A percentile compares a stretch with the other conserved stretches of the same genome.
These are phyloP conservation scores for Harpalus rubripes DNA, from an alignment of 2,888 invertebrate genomes.

Conservation along the genomic window DNA sequence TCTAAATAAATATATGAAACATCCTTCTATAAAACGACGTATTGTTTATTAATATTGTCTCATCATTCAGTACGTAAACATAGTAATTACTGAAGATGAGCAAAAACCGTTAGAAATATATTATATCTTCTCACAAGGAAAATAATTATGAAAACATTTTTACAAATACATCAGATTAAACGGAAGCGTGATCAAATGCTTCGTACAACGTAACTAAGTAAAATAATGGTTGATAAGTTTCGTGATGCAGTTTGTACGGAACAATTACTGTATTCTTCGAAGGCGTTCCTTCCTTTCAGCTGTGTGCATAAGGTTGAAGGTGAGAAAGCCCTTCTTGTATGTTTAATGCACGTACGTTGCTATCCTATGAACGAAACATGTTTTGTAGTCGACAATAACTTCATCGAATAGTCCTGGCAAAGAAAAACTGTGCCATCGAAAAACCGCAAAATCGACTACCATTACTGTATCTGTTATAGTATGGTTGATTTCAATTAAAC, in stretches of 20 bases:
- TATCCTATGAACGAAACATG: background rate
- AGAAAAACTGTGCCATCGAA: no score
- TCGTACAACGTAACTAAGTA: background rate
- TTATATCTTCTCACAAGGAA: background rate
- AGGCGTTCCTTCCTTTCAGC: conserved; percentile 1
- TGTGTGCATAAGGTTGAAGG: conserved; percentile 31
- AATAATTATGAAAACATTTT: background rate
- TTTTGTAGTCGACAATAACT: no score
- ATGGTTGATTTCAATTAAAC: no score
- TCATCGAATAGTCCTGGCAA: no score
- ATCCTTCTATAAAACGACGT: no score
- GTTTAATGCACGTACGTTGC: conserved; percentile 6
- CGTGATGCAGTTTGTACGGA: background rate
- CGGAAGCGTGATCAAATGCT: background rate
- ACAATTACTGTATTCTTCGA: conserved; percentile 12
- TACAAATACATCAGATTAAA: background rate
- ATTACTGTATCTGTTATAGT: no score
- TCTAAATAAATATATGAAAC: no score
- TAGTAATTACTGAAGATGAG: no score
- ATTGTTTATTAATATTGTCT: no score
- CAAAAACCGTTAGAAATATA: no score
- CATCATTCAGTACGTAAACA: no score
- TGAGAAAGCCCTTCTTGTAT: conserved; percentile 3
- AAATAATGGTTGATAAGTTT: conserved; percentile 1
- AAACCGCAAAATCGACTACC: no score